Evolutionary conservation across 2,797 vertebrate species (phyloP).

Genomic region (Chaetophractus vellerosus): DNA sequence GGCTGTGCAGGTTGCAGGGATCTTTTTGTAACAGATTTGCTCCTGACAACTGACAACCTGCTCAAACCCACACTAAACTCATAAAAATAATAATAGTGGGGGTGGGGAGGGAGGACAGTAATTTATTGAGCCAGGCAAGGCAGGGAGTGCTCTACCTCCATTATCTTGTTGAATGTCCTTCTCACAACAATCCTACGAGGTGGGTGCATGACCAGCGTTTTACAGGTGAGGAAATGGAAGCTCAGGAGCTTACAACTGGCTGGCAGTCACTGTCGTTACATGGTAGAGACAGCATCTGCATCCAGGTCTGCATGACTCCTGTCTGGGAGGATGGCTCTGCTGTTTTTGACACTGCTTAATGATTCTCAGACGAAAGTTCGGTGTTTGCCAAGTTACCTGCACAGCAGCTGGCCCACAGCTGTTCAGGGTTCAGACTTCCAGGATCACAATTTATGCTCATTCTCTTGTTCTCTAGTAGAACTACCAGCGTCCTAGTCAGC

Average conservation of each 20-base stretch:
- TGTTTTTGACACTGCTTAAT: neutral
- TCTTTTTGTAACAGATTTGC: neutral
- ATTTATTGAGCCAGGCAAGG: neutral
- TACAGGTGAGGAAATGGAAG: neutral
- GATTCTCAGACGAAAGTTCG: neutral
- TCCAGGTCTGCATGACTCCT: neutral
- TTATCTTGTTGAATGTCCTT: neutral
- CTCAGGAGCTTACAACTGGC: neutral
- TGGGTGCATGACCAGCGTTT: neutral
- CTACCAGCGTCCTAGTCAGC: neutral
- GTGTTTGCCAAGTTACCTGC: neutral
- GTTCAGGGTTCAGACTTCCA: constrained; percentile 58
- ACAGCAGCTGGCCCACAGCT: constrained; percentile 77
- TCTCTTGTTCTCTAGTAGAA: constrained; percentile 36
- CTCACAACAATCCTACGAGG: neutral
- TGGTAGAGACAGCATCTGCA: neutral
- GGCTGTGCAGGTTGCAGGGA: neutral
- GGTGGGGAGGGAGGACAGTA: neutral
- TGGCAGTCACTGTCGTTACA: neutral
- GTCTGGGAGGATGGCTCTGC: neutral
- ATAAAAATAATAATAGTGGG: neutral
- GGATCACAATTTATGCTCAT: constrained; percentile 54
- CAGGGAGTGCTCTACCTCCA: neutral
- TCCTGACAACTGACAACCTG: neutral
- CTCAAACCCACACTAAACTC: neutral